Conservation (phyloP, 1,140 invertebrate species). For the Listronotus bonariensis region DNA sequence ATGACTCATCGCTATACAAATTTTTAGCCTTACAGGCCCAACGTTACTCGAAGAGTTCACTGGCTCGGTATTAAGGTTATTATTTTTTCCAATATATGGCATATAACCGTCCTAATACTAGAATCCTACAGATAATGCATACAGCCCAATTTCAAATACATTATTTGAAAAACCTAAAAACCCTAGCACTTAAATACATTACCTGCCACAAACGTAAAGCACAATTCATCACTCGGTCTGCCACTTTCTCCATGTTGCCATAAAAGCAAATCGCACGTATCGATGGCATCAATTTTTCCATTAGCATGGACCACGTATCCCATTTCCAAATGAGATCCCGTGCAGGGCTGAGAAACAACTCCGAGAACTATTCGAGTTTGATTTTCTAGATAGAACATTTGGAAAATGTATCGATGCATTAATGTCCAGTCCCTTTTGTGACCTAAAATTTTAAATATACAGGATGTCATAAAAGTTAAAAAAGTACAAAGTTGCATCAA, state of each 20-base stretch:
- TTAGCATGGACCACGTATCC: constrained; percentile 67
- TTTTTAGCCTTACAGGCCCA: no score
- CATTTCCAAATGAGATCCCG: constrained; percentile 65
- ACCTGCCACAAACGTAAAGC: constrained; percentile 66
- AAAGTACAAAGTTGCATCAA: background rate
- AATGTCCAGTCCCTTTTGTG: constrained; percentile 70
- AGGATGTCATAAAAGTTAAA: constrained; percentile 10
- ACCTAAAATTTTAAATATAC: constrained; percentile 55
- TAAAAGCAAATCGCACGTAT: constrained; percentile 66
- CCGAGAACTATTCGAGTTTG: constrained; percentile 65
- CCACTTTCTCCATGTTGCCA: constrained; percentile 71
- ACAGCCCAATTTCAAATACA: no score
- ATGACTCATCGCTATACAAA: no score
- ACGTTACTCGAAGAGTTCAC: no score
- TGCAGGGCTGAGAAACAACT: constrained; percentile 69
- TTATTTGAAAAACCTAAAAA: no score
- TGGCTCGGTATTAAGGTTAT: no score
- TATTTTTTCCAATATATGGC: no score
- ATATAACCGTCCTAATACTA: no score
- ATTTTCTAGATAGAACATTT: constrained; percentile 70
- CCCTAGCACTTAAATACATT: no score
- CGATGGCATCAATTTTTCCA: constrained; percentile 61
- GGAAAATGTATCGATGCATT: constrained; percentile 73
- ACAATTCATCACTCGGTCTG: constrained; percentile 64
- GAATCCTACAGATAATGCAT: no score